Base-by-base conservation (phyloP, 53 echinoderm and acorn worm genomes). In the Paelopatides confundens region DNA sequence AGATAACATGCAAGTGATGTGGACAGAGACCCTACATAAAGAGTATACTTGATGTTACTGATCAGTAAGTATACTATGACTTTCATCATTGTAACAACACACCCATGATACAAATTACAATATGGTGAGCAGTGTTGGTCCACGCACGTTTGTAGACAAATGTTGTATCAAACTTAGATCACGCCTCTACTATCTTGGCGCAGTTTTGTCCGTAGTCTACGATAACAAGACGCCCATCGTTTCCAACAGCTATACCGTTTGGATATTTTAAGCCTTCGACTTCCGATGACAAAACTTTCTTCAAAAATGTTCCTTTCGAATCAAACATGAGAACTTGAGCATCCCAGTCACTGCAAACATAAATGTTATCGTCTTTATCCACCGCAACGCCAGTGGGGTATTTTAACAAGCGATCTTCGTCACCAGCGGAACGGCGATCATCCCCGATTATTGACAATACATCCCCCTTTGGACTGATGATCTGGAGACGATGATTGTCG, bases 291-390 rank as follows among this genome's bases (percentile, higher is more conserved):
- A 95, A 94, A 9, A 99, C 76, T 58, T 95, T 92, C 86, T 94
- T 92, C 31, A 99, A 31, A 85, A 99, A 99, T 3, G 88, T 85
- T 0, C 99, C 99, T 52, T 99, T 94, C 6, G 94, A 76, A 35
- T 87, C 63, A 85, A 99, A 99, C 91, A 94, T 99, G 63, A 95
- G 83, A 0, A 99, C 91, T 36, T 93, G 92, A 36, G 92, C 93
- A 86, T 99, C 95, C 99, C 99, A 99, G 76, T 99, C 99, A 66
- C 95, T 95, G 58, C 99, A 99, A 27, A 99, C 95, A 65, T 90
- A 88, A 76, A 99, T 87, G 84, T 99, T 99, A 70, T 99, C 95
- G 39, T 94, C 66, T 14, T 76, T 34, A 79, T 99, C 99, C 18
- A 94, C 89, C 6, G 95, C 89, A 4, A 99, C 87, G 0, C 99